Conservation (phyloP, 2,888 invertebrate species). For the Nomada ruficornis region DNA sequence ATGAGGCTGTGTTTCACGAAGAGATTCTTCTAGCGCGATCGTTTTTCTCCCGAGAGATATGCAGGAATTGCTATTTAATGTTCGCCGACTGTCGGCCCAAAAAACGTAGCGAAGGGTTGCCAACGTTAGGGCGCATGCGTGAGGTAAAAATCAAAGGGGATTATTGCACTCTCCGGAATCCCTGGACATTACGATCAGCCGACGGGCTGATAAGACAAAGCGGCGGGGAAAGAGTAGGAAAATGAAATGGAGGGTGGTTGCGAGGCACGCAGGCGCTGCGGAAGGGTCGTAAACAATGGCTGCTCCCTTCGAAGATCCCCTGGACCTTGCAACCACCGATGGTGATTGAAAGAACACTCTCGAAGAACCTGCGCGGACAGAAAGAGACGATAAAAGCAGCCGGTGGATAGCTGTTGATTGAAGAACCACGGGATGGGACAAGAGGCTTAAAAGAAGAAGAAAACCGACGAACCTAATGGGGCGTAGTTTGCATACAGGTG, state of each 20-base stretch:
- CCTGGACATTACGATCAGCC: slow-evolving; percentile 15
- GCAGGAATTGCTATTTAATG: too few relatives aligned
- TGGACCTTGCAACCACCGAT: slow-evolving; percentile 50
- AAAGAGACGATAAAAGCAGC: slow-evolving; percentile 5
- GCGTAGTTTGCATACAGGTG: slow-evolving; percentile 43
- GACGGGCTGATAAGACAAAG: slow-evolving; percentile 1
- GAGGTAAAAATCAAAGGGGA: not conserved
- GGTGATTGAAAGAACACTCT: slow-evolving; percentile 37
- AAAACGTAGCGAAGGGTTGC: not conserved
- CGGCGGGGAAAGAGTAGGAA: slow-evolving; percentile 12
- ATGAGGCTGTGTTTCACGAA: not conserved
- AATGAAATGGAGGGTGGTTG: slow-evolving; percentile 14
- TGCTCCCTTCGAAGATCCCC: slow-evolving; percentile 39
- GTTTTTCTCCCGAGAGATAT: not conserved
- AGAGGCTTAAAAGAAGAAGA: slow-evolving; percentile 6
- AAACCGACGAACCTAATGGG: slow-evolving; percentile 3
- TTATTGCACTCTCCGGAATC: not conserved
- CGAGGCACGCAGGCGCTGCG: slow-evolving; percentile 56
- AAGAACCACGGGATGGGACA: not conserved
- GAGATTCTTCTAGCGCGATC: not conserved
- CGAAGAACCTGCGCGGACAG: not conserved
- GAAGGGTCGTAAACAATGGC: slow-evolving; percentile 56
- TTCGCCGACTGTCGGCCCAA: too few relatives aligned
- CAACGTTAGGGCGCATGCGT: not conserved
- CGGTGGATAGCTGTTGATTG: slow-evolving; percentile 11